Percentiles rank a stretch among this genome's conserved stretches.
Evolutionary conservation across 2,113 vertebrate species (phyloP).

Genomic region (Garra rufa): DNA sequence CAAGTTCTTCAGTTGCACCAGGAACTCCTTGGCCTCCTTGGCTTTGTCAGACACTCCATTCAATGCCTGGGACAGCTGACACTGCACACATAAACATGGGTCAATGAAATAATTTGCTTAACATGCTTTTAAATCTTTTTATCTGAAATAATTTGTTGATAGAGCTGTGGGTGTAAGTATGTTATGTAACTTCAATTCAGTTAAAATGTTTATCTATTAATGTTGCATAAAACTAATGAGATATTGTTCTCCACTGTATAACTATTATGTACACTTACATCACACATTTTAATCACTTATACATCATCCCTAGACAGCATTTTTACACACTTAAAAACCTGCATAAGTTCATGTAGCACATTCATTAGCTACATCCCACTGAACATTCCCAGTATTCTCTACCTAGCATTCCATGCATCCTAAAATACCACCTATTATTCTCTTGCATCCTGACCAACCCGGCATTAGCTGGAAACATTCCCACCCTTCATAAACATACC

Average conservation of each 20-base stretch:
- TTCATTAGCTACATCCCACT: not conserved
- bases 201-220: not conserved
- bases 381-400: not conserved
- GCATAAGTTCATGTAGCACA: not conserved
- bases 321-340: not conserved
- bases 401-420: not conserved
- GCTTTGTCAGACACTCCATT: constrained; percentile 97
- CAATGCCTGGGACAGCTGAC: constrained; percentile 94
- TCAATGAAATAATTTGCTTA: constrained; percentile 59
- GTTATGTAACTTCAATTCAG: not conserved
- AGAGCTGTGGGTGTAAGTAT: not conserved
- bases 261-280: not conserved
- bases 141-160: not conserved
- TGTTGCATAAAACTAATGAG: not conserved
- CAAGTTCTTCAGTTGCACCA: constrained; percentile 95
- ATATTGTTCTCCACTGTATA: not conserved
- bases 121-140: not conserved
- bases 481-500: not conserved
- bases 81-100: constrained; percentile 74
- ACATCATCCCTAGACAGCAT: not conserved
- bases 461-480: not conserved
- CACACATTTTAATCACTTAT: not conserved
- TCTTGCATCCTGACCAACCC: not conserved
- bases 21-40: constrained; percentile 97
- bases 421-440: not conserved